These are phyloP conservation scores for Temnothorax rugatulus DNA, from an alignment of 2,888 invertebrate species.

Conservation along the genomic window DNA sequence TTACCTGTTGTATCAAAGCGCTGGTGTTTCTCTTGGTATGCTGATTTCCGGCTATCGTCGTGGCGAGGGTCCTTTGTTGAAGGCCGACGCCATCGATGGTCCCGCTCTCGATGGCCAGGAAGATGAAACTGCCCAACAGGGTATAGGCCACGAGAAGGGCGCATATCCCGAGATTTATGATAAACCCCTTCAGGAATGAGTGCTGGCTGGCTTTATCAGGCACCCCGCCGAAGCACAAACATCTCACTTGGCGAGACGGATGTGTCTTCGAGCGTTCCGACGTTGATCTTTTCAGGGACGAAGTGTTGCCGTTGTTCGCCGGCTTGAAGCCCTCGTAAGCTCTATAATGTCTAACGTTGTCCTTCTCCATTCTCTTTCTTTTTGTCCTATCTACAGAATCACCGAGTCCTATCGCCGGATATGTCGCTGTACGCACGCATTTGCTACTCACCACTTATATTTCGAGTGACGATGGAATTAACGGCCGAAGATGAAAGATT, in stretches of 20 bases:
- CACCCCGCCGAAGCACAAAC: constrained; percentile 84
- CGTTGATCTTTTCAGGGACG: constrained; percentile 81
- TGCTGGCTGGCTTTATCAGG: constrained; percentile 85
- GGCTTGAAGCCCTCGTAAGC: constrained; percentile 85
- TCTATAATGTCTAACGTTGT: constrained; percentile 82
- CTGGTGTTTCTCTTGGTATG: constrained; percentile 82
- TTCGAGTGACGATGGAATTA: not conserved
- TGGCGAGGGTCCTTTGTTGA: constrained; percentile 88
- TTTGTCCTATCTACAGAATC: constrained; percentile 47
- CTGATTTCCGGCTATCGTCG: constrained; percentile 85
- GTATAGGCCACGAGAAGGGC: constrained; percentile 94
- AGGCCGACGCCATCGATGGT: constrained; percentile 86
- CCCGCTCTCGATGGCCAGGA: constrained; percentile 94
- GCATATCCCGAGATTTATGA: constrained; percentile 94
- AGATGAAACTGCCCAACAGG: constrained; percentile 92
- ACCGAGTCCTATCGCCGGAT: constrained; percentile 55
- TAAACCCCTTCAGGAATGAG: constrained; percentile 91
- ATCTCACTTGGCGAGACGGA: constrained; percentile 81
- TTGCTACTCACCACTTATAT: constrained; percentile 6
- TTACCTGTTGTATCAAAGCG: constrained; percentile 85
- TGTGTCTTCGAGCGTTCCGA: constrained; percentile 77
- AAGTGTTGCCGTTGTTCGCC: constrained; percentile 85
- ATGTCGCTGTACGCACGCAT: constrained; percentile 27
- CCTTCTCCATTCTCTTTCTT: constrained; percentile 82
- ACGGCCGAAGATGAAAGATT: not conserved